These are phyloP conservation scores for Theonella swinhoei DNA, from an alignment of 37 sponge, comb jelly and placozoan genomes.

Conservation along the genomic window DNA sequence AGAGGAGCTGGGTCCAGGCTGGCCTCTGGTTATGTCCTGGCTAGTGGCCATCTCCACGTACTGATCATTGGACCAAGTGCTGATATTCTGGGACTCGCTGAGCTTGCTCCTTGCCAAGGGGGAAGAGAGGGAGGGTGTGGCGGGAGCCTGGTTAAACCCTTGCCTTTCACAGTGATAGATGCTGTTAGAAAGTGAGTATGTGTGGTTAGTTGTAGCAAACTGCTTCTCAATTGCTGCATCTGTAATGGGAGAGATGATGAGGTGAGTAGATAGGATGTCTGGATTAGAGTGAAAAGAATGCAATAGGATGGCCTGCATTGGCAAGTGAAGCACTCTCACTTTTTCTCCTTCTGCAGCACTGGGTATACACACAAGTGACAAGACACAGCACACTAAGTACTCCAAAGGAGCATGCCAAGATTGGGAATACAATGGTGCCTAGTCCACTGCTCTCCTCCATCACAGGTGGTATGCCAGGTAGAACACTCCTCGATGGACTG, in stretches of 20 bases:
- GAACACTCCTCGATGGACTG: no score
- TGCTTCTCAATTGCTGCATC: no score
- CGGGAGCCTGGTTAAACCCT: no score
- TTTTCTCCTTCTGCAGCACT: neutral
- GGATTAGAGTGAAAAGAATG: neutral
- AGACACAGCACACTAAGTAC: neutral
- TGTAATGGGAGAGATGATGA: neutral
- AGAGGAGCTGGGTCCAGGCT: neutral
- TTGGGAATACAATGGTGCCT: neutral
- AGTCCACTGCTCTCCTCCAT: neutral
- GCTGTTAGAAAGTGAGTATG: neutral
- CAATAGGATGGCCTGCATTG: neutral
- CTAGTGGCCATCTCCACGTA: neutral
- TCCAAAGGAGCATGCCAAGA: neutral
- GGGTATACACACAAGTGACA: neutral
- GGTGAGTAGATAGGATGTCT: neutral
- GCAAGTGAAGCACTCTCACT: neutral
- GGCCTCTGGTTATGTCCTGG: neutral
- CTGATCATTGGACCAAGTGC: neutral
- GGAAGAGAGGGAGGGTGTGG: neutral
- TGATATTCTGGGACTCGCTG: neutral
- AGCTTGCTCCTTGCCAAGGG: neutral
- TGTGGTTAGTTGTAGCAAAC: neutral
- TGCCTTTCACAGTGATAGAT: neutral
- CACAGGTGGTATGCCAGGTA: no score